These are phyloP conservation scores for Lophura nycthemera DNA, from an alignment of 2,113 vertebrate species.

Conservation along the genomic window DNA sequence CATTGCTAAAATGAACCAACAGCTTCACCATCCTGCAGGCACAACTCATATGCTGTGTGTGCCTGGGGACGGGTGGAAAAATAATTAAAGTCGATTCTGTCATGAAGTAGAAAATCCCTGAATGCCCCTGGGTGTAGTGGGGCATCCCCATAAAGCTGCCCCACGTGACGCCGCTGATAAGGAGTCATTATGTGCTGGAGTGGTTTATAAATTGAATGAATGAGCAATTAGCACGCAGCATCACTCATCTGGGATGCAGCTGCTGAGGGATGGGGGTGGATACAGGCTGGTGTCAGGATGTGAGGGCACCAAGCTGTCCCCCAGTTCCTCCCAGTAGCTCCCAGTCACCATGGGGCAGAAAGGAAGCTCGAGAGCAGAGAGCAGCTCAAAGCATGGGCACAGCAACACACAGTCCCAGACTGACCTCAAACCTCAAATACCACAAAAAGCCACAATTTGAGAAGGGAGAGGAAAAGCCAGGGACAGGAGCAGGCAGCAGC, in stretches of 20 bases:
- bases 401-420: neutral
- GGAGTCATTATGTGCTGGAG: neutral
- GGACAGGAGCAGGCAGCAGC: neutral
- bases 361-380: neutral
- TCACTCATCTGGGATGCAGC: neutral
- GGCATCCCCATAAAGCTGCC: neutral
- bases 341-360: neutral
- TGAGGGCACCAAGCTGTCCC: rapidly evolving
- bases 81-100: neutral
- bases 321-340: neutral
- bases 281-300: neutral
- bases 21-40: neutral
- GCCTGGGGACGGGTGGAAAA: neutral
- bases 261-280: neutral
- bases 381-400: neutral
- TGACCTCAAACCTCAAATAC: neutral
- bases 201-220: neutral
- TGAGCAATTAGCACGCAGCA: neutral
- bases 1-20: neutral
- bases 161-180: neutral
- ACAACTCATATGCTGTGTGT: neutral
- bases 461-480: neutral
- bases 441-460: neutral
- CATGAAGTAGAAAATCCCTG: neutral
- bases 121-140: neutral